Percentiles rank a stretch among this genome's conserved stretches.
phyloP scores from a whole-genome alignment of 1,140 invertebrate species.

The Orussus abietinus region DNA sequence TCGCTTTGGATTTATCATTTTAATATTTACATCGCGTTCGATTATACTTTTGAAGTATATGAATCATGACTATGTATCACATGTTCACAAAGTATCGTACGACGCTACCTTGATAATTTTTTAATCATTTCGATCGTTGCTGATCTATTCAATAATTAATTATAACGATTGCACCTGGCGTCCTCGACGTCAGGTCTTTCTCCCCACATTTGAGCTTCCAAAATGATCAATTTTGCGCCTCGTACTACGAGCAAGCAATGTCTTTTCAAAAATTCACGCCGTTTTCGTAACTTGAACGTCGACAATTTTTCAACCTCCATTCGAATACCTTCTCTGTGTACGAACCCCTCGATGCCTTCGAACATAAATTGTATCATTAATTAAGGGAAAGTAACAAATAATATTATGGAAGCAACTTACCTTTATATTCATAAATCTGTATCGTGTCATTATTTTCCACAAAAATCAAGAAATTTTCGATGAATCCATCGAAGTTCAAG shows the following conservation, averaged over 20 bases:
- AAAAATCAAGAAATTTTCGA: slow-evolving; percentile 35
- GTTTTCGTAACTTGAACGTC: slow-evolving; percentile 13
- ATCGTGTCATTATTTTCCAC: slow-evolving; percentile 28
- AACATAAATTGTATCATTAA: slow-evolving; percentile 7
- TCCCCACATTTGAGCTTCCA: slow-evolving; percentile 50
- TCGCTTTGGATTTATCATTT: no score
- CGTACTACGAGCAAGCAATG: slow-evolving; percentile 24
- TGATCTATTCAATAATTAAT: neutral
- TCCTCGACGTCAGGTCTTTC: slow-evolving; percentile 33
- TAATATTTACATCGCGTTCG: no score
- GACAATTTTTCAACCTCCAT: slow-evolving; percentile 16
- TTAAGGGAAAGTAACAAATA: neutral
- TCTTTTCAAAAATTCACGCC: slow-evolving; percentile 21
- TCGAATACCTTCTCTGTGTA: slow-evolving; percentile 26
- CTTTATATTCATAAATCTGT: slow-evolving; percentile 35
- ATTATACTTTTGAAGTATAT: no score
- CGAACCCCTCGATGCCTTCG: slow-evolving; percentile 33
- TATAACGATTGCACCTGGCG: slow-evolving; percentile 10
- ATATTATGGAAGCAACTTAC: slow-evolving; percentile 17
- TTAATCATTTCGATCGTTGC: no score
- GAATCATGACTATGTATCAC: no score
- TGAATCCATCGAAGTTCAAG: slow-evolving; percentile 27
- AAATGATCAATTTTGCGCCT: slow-evolving; percentile 36
- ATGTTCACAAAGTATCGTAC: no score
- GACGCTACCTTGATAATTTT: no score